Evolutionary conservation across 1,140 invertebrate genomes (phyloP).

Genomic region (Nasonia vitripennis): DNA sequence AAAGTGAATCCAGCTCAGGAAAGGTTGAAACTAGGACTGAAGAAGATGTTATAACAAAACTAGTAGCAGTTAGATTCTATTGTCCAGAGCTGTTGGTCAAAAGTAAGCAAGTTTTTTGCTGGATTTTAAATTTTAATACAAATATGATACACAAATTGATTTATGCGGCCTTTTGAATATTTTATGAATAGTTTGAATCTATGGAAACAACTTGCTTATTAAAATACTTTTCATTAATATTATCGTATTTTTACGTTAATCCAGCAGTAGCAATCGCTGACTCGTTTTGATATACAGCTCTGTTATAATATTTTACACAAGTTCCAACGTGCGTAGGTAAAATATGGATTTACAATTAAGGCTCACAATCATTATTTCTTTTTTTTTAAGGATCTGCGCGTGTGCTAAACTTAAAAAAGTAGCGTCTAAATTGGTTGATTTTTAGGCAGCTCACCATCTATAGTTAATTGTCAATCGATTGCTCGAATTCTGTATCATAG

Average conservation of each 20-base stretch:
- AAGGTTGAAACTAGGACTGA: constrained; percentile 76
- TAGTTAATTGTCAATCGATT: constrained; percentile 35
- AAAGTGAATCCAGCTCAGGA: constrained; percentile 86
- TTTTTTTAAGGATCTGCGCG: background rate
- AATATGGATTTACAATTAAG: constrained; percentile 66
- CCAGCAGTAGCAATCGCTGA: background rate
- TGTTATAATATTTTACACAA: constrained; percentile 56
- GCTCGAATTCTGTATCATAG: background rate
- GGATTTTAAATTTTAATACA: background rate
- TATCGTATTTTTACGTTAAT: background rate
- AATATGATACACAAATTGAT: too few species aligned
- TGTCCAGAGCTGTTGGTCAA: background rate
- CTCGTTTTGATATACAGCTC: constrained; percentile 8
- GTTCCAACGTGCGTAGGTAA: constrained; percentile 60
- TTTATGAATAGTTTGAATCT: too few species aligned
- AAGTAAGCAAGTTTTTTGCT: background rate
- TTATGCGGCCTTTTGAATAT: too few species aligned
- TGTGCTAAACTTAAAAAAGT: background rate
- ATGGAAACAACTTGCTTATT: background rate
- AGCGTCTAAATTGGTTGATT: background rate
- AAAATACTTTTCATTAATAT: background rate
- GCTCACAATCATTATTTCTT: constrained; percentile 29
- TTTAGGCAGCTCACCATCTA: constrained; percentile 7
- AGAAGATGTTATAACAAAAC: constrained; percentile 70
- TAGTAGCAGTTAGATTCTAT: constrained; percentile 11